These are phyloP conservation scores for Nothobranchius kuhntae DNA, from an alignment of 2,113 vertebrate species.

Conservation along the genomic window DNA sequence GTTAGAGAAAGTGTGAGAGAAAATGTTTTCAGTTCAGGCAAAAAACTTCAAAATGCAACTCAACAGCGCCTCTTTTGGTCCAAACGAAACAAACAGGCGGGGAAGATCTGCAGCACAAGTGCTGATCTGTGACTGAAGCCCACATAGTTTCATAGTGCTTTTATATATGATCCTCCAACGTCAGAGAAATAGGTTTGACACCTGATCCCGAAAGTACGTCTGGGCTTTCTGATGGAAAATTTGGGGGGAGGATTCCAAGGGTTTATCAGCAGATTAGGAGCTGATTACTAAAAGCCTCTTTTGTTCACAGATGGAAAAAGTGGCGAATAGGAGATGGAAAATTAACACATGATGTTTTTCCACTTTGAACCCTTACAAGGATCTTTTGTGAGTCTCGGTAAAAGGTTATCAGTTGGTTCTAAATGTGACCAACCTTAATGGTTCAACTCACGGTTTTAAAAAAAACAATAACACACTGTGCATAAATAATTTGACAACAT, in stretches of 20 bases:
- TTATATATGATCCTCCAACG: background rate
- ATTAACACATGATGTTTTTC: background rate
- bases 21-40: background rate
- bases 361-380: background rate
- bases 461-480: too few species aligned
- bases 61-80: slow-evolving; percentile 40
- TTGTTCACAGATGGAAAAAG: slow-evolving; percentile 11
- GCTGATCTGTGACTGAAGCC: background rate
- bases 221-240: slow-evolving; percentile 10
- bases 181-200: background rate
- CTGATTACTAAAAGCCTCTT: slow-evolving; percentile 8
- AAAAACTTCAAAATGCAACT: background rate
- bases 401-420: background rate
- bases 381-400: background rate
- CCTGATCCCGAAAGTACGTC: slow-evolving; percentile 1
- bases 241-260: slow-evolving; percentile 25
- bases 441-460: background rate
- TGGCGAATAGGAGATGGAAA: background rate
- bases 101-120: background rate
- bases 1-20: background rate
- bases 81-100: background rate
- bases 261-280: slow-evolving; percentile 37
- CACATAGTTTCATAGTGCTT: background rate
- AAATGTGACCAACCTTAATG: background rate
- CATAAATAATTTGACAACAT: background rate